phyloP scores from a whole-genome alignment of 2,888 invertebrate species.

The Parapristionchus giblindavisi region DNA sequence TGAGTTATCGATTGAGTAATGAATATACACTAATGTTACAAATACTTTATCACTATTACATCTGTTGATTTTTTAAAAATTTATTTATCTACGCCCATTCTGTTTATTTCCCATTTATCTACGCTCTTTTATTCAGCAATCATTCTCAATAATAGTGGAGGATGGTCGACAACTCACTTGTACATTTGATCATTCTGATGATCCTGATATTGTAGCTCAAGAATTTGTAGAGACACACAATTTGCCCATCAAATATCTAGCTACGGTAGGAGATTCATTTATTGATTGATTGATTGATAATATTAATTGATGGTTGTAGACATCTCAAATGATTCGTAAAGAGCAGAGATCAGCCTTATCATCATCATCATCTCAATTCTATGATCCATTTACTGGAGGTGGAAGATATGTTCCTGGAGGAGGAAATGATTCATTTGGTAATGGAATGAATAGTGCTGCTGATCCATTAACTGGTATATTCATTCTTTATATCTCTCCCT shows the following conservation, averaged over 20 bases:
- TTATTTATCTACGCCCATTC: no score
- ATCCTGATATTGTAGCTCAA: conserved; percentile 91
- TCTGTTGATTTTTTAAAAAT: no score
- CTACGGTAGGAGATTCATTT: background rate
- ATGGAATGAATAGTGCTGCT: conserved; percentile 24
- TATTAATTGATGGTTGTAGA: background rate
- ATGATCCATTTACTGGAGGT: conserved; percentile 77
- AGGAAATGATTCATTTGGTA: background rate
- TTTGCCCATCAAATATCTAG: conserved; percentile 81
- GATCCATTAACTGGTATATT: conserved; percentile 73
- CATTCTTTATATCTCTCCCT: background rate
- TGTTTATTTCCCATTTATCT: background rate
- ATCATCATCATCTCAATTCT: conserved; percentile 62
- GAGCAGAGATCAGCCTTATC: conserved; percentile 37
- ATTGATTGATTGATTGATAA: background rate
- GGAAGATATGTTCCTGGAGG: conserved; percentile 43
- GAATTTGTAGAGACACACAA: conserved; percentile 85
- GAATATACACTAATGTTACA: no score
- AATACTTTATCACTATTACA: no score
- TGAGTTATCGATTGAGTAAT: no score
- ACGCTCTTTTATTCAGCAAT: conserved; percentile 2
- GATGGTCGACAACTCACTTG: conserved; percentile 24
- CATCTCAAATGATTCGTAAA: conserved; percentile 42
- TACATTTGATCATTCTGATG: conserved; percentile 86
- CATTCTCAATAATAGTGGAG: conserved; percentile 23